Base-by-base conservation (phyloP, 2,797 vertebrate genomes). In the Eulemur coronatus region DNA sequence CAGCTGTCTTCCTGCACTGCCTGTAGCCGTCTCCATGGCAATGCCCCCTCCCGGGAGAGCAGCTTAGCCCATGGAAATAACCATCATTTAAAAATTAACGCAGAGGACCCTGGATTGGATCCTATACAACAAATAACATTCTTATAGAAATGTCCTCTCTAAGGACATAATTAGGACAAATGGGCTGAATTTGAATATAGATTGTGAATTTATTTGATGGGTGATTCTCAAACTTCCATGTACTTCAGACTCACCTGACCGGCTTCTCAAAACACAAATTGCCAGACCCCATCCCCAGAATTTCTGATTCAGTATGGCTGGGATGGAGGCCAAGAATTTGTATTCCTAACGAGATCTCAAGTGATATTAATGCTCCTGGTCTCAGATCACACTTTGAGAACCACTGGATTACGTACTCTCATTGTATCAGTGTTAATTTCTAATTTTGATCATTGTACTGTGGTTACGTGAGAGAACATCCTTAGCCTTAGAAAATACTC, bases 1-100 rank as follows among this genome's bases (percentile, higher is more conserved):
- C 61, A 69, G 94, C 73, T 73, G 70, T 48, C 67, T 43, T 22
- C 30, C 2, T 0, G 92, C n/a, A 33, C 59, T 9, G 63, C 70
- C 79, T 13, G 86, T 17, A 33, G 72, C 43, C 7, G 5, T 97
- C 67, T 46, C 97, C 93, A 96, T 90, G 80, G 89, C 82, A 95
- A 97, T 69, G 0, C 10, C 15, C 78, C 67, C 46, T 73, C 28
- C 57, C 0, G 0, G 22, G 65, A 91, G 43, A 65, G 17, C 85
- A 69, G 11, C 84, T 88, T 26, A 12, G 48, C 43, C 70, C 30
- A 33, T n/a, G 55, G 65, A 96, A 93, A 92, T 35, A 26, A 81
- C 28, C 55, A n/a, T 76, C 80, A 70, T 73, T 95, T 89, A 72
- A 93, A 93, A 96, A 89, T 72, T 38, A 90, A 94, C 0, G 0